These are phyloP conservation scores for Acrocephalus kingi DNA, from an alignment of 2,113 vertebrate species.

Conservation along the genomic window DNA sequence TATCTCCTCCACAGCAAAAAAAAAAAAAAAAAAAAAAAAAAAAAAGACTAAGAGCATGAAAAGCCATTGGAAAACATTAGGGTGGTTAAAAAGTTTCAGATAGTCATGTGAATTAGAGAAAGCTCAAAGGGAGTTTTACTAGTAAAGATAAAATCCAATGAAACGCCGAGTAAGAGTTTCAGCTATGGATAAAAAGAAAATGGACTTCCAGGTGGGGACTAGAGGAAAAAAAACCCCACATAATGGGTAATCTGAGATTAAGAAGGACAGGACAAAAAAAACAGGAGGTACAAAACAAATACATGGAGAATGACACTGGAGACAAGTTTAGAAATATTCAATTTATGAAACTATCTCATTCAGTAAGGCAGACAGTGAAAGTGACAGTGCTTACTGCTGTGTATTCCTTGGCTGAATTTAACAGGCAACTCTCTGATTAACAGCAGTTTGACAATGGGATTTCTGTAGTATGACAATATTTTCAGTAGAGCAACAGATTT, in stretches of 20 bases:
- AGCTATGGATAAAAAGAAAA: not conserved
- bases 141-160: not conserved
- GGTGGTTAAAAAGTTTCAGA: not conserved
- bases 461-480: not conserved
- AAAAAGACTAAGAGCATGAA: not conserved
- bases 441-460: not conserved
- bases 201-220: not conserved
- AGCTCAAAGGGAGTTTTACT: not conserved
- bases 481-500: not conserved
- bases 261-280: not conserved
- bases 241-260: not conserved
- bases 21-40: not conserved
- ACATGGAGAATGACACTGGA: not conserved
- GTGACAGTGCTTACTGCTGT: not conserved
- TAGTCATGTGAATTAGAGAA: not conserved
- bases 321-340: not conserved
- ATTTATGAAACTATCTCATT: not conserved
- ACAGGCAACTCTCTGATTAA: not conserved
- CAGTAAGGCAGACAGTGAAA: not conserved
- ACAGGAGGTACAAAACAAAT: not conserved
- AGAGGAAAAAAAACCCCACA: no score
- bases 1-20: not conserved
- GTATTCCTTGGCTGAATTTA: not conserved
- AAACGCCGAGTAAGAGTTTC: not conserved
- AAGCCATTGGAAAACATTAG: not conserved